Evolutionary conservation across 2,113 vertebrate species (phyloP).

Genomic region (Saccopteryx leptura): DNA sequence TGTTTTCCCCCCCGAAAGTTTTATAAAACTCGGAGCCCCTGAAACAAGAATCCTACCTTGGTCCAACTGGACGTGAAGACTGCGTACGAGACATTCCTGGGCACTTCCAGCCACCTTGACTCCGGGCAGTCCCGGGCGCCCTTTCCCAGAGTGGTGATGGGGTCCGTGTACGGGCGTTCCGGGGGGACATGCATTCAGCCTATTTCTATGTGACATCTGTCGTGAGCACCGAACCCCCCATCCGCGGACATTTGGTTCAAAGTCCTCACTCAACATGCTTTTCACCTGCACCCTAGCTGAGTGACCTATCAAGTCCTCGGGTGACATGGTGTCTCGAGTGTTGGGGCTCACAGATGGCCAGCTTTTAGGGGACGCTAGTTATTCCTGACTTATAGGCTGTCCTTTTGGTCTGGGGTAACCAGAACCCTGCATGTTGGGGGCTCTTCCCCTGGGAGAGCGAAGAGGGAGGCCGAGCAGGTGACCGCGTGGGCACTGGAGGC

Average conservation of each 20-base stretch:
- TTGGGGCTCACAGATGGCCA: neutral
- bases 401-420: too few species aligned
- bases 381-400: neutral
- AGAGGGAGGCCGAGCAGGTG: neutral
- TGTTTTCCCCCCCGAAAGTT: neutral
- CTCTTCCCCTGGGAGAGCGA: neutral
- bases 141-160: accelerated
- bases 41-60: neutral
- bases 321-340: neutral
- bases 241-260: neutral
- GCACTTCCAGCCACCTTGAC: accelerated
- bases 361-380: neutral
- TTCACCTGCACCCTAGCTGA: neutral
- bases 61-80: neutral
- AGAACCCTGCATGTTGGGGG: accelerated
- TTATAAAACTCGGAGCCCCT: neutral
- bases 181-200: too few species aligned
- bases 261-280: neutral
- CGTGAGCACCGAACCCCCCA: too few species aligned
- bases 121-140: neutral
- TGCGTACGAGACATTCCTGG: accelerated
- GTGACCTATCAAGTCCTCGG: neutral
- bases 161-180: too few species aligned
- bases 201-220: too few species aligned
- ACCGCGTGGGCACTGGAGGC: neutral